Conservation (phyloP, 2,797 vertebrate species). For the Podargus strigoides region DNA sequence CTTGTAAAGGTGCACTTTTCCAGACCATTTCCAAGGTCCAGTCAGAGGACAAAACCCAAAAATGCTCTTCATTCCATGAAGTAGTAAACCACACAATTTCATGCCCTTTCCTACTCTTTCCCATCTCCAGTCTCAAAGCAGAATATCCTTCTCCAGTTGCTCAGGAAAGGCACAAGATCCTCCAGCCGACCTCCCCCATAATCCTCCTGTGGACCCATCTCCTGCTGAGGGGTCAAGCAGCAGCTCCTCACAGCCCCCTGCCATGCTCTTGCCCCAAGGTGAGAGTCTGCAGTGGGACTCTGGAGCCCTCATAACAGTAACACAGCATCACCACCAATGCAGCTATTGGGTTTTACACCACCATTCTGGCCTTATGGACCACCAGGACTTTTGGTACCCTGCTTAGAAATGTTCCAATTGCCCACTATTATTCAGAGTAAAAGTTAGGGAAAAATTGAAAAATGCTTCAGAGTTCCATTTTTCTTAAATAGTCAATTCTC, state of each 20-base stretch:
- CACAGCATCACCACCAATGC: neutral
- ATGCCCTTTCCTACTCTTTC: neutral
- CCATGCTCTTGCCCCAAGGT: fast-evolving
- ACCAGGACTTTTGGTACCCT: neutral
- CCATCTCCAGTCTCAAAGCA: neutral
- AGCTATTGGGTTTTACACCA: neutral
- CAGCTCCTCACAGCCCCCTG: neutral
- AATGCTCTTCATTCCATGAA: neutral
- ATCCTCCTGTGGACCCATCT: too few species aligned
- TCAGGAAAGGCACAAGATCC: neutral
- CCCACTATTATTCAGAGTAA: neutral
- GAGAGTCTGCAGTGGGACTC: neutral
- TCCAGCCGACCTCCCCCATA: neutral
- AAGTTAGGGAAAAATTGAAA: neutral
- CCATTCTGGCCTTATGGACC: fast-evolving
- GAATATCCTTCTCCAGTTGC: neutral
- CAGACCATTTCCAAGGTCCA: neutral
- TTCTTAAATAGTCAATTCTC: neutral
- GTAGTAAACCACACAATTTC: neutral
- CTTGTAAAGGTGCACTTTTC: neutral
- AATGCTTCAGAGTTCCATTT: neutral
- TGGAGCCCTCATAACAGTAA: neutral
- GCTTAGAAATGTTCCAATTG: neutral
- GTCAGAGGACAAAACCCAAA: neutral
- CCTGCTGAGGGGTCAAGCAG: neutral